Percentiles rank a stretch among this genome's conserved stretches.
phyloP scores from a whole-genome alignment of 2,797 vertebrate genomes.

The Macropus fuliginosus region DNA sequence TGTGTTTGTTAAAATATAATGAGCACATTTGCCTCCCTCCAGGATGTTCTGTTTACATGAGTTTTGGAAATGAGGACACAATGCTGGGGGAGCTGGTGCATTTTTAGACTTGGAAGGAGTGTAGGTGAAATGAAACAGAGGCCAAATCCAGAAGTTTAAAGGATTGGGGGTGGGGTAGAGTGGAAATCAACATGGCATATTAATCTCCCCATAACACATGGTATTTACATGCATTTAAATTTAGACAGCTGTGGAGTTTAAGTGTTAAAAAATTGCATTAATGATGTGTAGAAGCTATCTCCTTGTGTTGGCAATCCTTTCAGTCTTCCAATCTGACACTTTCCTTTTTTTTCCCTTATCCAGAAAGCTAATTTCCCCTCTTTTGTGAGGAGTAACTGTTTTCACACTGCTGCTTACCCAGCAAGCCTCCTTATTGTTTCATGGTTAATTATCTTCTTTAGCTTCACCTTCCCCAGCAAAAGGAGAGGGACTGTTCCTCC shows the following conservation, averaged over 20 bases:
- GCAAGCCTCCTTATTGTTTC: constrained; percentile 88
- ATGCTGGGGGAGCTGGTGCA: constrained; percentile 60
- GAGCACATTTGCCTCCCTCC: constrained; percentile 75
- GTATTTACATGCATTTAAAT: constrained; percentile 84
- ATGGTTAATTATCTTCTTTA: constrained; percentile 88
- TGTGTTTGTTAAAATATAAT: constrained; percentile 83
- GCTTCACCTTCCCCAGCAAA: constrained; percentile 85
- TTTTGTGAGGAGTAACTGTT: constrained; percentile 90
- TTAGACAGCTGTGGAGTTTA: constrained; percentile 85
- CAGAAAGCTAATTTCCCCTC: constrained; percentile 89
- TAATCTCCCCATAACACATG: constrained; percentile 81
- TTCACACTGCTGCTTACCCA: constrained; percentile 88
- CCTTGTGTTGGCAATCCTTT: constrained; percentile 85
- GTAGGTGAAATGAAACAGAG: constrained; percentile 76
- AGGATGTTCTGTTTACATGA: constrained; percentile 66
- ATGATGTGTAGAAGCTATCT: constrained; percentile 85
- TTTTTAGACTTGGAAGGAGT: constrained; percentile 74
- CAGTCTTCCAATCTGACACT: constrained; percentile 87
- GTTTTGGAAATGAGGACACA: constrained; percentile 80
- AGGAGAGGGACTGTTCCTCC: constrained; percentile 79
- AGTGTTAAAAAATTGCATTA: constrained; percentile 87
- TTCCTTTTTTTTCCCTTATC: constrained; percentile 87
- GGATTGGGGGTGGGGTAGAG: constrained; percentile 61
- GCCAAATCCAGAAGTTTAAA: constrained; percentile 81
- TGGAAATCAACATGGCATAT: constrained; percentile 83